phyloP scores from a whole-genome alignment of 2,113 vertebrate genomes.

The Gavialis gangeticus region DNA sequence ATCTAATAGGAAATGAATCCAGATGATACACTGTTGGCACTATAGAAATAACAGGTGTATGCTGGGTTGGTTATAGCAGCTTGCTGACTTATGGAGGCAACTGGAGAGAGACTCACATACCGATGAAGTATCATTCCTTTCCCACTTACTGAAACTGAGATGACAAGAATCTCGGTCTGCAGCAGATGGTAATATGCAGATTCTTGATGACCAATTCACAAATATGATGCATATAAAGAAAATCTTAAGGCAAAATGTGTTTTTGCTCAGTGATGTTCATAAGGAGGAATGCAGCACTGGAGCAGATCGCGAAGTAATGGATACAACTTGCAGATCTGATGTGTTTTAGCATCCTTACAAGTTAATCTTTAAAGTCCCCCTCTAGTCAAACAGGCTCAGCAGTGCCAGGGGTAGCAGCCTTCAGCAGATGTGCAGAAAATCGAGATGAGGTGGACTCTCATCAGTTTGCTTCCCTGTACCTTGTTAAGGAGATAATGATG shows the following conservation, averaged over 20 bases:
- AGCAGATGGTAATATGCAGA: neutral
- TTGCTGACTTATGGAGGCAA: conserved; percentile 27
- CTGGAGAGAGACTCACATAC: neutral
- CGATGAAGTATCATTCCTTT: neutral
- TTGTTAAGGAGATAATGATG: neutral
- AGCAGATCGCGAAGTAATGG: neutral
- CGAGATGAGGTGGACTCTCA: neutral
- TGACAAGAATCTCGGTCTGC: neutral
- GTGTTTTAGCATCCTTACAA: neutral
- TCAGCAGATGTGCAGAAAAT: neutral
- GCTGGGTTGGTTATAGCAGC: neutral
- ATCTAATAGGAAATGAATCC: conserved; percentile 37
- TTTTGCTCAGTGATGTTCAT: neutral
- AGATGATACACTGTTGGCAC: conserved; percentile 25
- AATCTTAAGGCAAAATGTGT: neutral
- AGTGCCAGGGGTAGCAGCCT: neutral
- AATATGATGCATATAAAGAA: neutral
- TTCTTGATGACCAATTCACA: neutral
- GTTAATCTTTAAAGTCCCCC: neutral
- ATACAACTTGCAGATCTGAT: rapidly evolving
- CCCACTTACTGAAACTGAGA: conserved; percentile 20
- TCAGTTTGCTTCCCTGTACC: neutral
- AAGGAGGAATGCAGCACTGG: neutral
- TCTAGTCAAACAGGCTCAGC: neutral
- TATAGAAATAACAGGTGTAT: conserved; percentile 43